These are phyloP conservation scores for Baccha elongata DNA, from an alignment of 2,888 invertebrate genomes.

Conservation along the genomic window DNA sequence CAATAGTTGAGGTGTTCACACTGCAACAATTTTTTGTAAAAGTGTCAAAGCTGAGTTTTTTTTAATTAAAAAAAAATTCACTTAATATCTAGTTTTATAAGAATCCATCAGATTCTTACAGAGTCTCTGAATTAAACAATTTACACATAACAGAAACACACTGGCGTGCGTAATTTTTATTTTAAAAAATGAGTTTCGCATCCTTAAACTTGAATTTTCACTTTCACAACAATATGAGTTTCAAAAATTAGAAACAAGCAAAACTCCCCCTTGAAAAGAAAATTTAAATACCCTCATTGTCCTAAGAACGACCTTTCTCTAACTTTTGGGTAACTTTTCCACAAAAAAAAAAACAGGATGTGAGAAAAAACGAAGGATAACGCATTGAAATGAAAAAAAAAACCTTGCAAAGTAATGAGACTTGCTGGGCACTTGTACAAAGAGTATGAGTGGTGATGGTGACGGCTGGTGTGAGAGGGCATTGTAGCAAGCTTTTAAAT, in stretches of 20 bases:
- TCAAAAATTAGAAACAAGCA: constrained; percentile 16
- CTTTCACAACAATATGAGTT: constrained; percentile 12
- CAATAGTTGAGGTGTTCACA: too few species aligned
- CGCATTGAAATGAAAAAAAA: constrained; percentile 24
- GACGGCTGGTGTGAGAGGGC: constrained; percentile 19
- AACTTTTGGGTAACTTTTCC: constrained; percentile 36
- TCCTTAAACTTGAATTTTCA: constrained; percentile 41
- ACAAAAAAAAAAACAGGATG: constrained; percentile 8
- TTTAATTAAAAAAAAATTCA: too few species aligned
- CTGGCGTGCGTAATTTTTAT: constrained; percentile 49
- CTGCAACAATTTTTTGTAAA: too few species aligned
- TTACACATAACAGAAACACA: constrained; percentile 29
- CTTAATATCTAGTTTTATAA: too few species aligned
- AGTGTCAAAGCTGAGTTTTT: too few species aligned
- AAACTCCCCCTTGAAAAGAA: constrained; percentile 50
- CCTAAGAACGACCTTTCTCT: constrained; percentile 58
- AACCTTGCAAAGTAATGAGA: constrained; percentile 42
- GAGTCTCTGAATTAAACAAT: too few species aligned
- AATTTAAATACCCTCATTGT: constrained; percentile 57
- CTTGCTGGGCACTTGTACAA: constrained; percentile 40
- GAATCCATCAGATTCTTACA: too few species aligned
- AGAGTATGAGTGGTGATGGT: constrained; percentile 30
- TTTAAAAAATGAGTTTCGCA: constrained; percentile 52
- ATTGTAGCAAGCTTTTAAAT: constrained; percentile 40
- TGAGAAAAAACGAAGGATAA: constrained; percentile 28